These are phyloP conservation scores for Phyllotis vaccarum DNA, from an alignment of 2,797 vertebrate genomes.

Conservation along the genomic window DNA sequence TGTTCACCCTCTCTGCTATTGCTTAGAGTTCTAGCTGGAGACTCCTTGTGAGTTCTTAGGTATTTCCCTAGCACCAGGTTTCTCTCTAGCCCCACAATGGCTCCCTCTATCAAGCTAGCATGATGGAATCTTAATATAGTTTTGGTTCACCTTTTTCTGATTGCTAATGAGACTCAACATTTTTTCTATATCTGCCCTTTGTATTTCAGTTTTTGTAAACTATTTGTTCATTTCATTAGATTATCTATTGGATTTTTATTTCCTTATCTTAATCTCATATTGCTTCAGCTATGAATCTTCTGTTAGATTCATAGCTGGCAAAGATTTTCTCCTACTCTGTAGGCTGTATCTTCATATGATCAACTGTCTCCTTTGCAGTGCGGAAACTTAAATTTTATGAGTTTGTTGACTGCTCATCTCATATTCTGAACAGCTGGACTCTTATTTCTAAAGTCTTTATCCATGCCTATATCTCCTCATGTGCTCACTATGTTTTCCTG, in stretches of 20 bases:
- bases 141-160: background rate
- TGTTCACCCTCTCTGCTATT: no score
- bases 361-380: background rate
- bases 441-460: background rate
- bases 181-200: background rate
- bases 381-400: no score
- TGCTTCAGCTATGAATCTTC: background rate
- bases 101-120: no score
- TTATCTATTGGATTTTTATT: background rate
- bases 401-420: background rate
- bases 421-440: background rate
- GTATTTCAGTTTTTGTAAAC: background rate
- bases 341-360: background rate
- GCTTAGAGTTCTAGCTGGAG: no score
- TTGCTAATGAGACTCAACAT: background rate
- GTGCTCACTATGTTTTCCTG: background rate
- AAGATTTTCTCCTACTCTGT: background rate
- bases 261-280: background rate
- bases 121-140: background rate
- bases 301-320: background rate
- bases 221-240: background rate
- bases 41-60: no score
- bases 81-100: no score
- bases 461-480: no score
- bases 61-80: no score